These are phyloP conservation scores for Drosophila putrida DNA, from an alignment of 2,888 invertebrate genomes.

Conservation along the genomic window DNA sequence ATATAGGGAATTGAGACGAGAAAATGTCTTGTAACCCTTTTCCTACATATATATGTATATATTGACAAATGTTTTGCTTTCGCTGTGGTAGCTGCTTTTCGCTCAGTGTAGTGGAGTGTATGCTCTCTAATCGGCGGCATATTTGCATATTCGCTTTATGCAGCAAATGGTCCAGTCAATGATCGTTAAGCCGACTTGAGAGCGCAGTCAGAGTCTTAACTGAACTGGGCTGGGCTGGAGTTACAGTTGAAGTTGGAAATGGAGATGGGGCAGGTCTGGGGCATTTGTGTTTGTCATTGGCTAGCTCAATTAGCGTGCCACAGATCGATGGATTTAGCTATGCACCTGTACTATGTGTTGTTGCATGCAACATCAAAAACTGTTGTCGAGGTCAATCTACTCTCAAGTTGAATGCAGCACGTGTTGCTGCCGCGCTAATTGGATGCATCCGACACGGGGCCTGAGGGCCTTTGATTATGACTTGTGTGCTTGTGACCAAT, in stretches of 20 bases:
- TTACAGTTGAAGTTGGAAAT: not conserved
- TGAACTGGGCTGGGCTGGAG: conserved; percentile 32
- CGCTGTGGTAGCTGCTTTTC: not conserved
- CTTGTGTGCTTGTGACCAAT: conserved; percentile 75
- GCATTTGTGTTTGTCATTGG: conserved; percentile 75
- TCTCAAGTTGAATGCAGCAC: conserved; percentile 47
- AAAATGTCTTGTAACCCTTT: too few relatives aligned
- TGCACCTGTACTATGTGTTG: conserved; percentile 52
- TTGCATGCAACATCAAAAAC: conserved; percentile 5
- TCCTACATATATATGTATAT: too few relatives aligned
- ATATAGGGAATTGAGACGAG: too few relatives aligned
- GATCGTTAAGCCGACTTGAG: conserved; percentile 76
- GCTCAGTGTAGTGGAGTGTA: conserved; percentile 39
- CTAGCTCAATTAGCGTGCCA: conserved; percentile 66
- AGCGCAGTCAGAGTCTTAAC: conserved; percentile 43
- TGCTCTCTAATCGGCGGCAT: conserved; percentile 75
- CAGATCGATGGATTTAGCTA: conserved; percentile 57
- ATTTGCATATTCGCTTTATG: conserved; percentile 78
- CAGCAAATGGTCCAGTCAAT: conserved; percentile 76
- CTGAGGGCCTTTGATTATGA: conserved; percentile 64
- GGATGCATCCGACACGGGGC: conserved; percentile 69
- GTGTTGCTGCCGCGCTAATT: conserved; percentile 66
- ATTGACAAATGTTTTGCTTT: too few relatives aligned
- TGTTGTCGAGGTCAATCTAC: conserved; percentile 56
- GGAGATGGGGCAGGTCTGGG: conserved; percentile 39